These are phyloP conservation scores for Nothoprocta perdicaria DNA, from an alignment of 2,113 vertebrate genomes.

Conservation along the genomic window DNA sequence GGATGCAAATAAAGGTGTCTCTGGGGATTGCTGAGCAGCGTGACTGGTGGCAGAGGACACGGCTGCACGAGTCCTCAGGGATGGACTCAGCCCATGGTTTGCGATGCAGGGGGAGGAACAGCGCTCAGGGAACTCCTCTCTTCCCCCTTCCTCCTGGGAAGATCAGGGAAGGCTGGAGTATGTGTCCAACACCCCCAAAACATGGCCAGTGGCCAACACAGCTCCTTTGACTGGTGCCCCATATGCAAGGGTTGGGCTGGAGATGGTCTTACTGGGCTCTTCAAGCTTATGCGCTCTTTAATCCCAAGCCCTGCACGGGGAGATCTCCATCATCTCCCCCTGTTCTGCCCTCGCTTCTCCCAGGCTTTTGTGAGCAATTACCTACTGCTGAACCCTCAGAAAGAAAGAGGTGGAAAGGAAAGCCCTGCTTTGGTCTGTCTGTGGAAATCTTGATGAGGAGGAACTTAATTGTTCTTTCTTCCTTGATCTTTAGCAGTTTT, in stretches of 20 bases:
- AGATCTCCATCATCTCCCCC: not conserved
- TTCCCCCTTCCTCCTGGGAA: not conserved
- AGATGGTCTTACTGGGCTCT: not conserved
- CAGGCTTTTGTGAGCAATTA: not conserved
- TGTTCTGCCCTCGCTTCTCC: not conserved
- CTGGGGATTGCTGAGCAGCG: not conserved
- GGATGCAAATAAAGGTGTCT: conserved; percentile 23
- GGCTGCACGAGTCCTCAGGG: too few relatives aligned
- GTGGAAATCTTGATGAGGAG: not conserved
- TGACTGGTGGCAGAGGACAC: too few relatives aligned
- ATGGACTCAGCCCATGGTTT: not conserved
- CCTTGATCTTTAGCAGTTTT: conserved; percentile 32
- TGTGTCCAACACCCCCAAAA: not conserved
- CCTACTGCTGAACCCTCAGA: not conserved
- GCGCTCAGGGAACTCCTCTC: accelerated
- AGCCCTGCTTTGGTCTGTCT: conserved; percentile 3
- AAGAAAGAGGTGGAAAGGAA: not conserved
- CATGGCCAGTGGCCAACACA: not conserved
- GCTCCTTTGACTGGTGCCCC: too few relatives aligned
- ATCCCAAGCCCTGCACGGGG: not conserved
- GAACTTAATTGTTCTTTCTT: conserved; percentile 47
- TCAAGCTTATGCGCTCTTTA: not conserved
- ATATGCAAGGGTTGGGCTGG: not conserved
- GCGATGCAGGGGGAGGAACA: not conserved
- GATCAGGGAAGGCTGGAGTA: not conserved